Evolutionary conservation across 2,113 vertebrate genomes (phyloP), one percentile per base, ranked within the genome.

Genomic region (Rhynchomys soricoides): DNA sequence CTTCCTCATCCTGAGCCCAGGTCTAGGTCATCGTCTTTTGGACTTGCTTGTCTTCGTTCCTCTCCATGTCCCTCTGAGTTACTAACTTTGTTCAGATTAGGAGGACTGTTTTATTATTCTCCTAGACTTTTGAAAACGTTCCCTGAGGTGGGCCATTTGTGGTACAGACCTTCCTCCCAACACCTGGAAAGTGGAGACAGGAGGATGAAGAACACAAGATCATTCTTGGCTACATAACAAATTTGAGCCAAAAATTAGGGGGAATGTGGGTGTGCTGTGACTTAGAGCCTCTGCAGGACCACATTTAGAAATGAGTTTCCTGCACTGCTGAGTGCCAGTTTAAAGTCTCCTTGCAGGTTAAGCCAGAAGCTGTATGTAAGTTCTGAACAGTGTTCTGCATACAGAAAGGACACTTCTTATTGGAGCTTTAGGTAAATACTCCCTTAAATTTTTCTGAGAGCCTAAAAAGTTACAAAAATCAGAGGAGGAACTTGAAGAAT

Each of bases 391-490:
- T 81, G 11, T 74, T 78, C 85, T 91, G 0, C 48, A 45, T 88
- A 89, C 16, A 73, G 43, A 91, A 83, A 16, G 74, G 62, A 74
- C 6, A 85, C 7, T 79, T 85, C 43, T 90, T 89, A 77, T 0
- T 90, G 34, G 87, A 59, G 15, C 85, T 95, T 82, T 73, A 92
- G 26, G n/a, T 90, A 96, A 97, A 87, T 83, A 2, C 22, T 71
- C 4, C 89, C 50, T 89, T 70, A 93, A 59, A 85, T 57, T 86
- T 77, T 77, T 92, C 55, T 64, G 74, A 85, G 73, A 40, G 1
- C 24, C 62, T 75, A 75, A 82, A 91, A 89, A 62, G 43, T 92
- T 79, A 86, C 64, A 75, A 43, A 74, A 52, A 37, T 55, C 50
- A 79, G 87, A 86, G 94, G 40, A 45, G 50, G 86, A 87, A 21